phyloP scores from a whole-genome alignment of 2,888 invertebrate genomes.

The Epistrophella euchroma region DNA sequence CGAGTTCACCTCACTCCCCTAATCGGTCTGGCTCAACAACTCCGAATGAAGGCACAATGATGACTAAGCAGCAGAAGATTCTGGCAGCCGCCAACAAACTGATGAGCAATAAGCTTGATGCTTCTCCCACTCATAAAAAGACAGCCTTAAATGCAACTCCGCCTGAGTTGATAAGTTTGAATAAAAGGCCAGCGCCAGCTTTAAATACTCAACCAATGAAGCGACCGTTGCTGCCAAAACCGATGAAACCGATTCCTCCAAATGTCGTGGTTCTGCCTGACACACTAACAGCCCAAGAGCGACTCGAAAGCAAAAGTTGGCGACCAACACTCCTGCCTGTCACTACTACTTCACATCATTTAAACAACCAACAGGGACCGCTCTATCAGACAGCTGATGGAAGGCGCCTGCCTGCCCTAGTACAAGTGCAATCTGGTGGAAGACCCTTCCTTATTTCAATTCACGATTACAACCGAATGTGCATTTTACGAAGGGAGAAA shows the following conservation, averaged over 20 bases:
- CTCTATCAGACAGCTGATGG: slow-evolving; percentile 86
- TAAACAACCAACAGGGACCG: slow-evolving; percentile 80
- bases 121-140: slow-evolving; percentile 67
- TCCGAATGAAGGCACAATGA: slow-evolving; percentile 41
- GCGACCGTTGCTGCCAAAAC: slow-evolving; percentile 77
- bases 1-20: slow-evolving; percentile 59
- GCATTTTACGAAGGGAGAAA: slow-evolving; percentile 88
- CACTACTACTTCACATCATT: slow-evolving; percentile 82
- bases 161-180: slow-evolving; percentile 86
- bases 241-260: slow-evolving; percentile 79
- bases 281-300: slow-evolving; percentile 83
- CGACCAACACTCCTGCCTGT: slow-evolving; percentile 89
- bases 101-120: slow-evolving; percentile 78
- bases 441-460: slow-evolving; percentile 91
- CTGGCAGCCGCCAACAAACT: slow-evolving; percentile 81
- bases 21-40: slow-evolving; percentile 45
- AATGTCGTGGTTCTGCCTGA: slow-evolving; percentile 82
- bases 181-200: slow-evolving; percentile 82
- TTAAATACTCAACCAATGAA: slow-evolving; percentile 81
- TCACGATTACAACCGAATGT: slow-evolving; percentile 92
- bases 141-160: slow-evolving; percentile 83
- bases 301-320: slow-evolving; percentile 87
- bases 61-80: slow-evolving; percentile 82
- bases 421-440: slow-evolving; percentile 91
- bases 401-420: slow-evolving; percentile 86